Percentiles rank a stretch among this genome's conserved stretches.
These are phyloP conservation scores for Cephalopholis sonnerati DNA, from an alignment of 2,113 vertebrate species.

Conservation along the genomic window DNA sequence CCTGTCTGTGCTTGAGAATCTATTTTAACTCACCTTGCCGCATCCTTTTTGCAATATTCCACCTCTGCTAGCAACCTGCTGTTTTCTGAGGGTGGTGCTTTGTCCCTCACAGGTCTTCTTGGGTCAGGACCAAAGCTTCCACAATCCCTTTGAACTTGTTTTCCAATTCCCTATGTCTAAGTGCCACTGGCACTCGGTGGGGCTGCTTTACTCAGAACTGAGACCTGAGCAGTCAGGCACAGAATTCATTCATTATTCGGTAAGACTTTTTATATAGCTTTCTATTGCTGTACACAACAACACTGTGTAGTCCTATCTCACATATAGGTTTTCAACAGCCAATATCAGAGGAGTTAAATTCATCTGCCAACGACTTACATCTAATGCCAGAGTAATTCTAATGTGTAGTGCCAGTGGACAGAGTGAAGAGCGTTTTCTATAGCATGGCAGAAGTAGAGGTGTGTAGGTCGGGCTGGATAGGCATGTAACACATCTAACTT, in stretches of 20 bases:
- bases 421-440: not conserved
- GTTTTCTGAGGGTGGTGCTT: conserved; percentile 39
- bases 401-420: not conserved
- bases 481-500: too few relatives aligned
- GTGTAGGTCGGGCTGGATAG: not conserved
- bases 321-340: not conserved
- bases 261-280: not conserved
- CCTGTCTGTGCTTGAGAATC: conserved; percentile 15
- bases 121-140: conserved; percentile 62
- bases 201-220: conserved; percentile 31
- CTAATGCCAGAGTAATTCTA: not conserved
- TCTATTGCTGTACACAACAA: not conserved
- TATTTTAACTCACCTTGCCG: conserved; percentile 6
- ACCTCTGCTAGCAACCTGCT: not conserved
- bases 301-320: too few relatives aligned
- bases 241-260: not conserved
- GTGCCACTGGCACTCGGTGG: conserved; percentile 27
- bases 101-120: conserved; percentile 53
- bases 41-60: not conserved
- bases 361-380: not conserved
- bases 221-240: conserved; percentile 8
- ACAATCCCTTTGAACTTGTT: conserved; percentile 60
- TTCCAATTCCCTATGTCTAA: conserved; percentile 45
- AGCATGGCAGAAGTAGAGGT: not conserved
- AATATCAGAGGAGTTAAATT: not conserved